Percentiles rank a stretch among this genome's conserved stretches.
These are phyloP conservation scores for Limenitis camilla DNA, from an alignment of 2,888 invertebrate species.

Conservation along the genomic window DNA sequence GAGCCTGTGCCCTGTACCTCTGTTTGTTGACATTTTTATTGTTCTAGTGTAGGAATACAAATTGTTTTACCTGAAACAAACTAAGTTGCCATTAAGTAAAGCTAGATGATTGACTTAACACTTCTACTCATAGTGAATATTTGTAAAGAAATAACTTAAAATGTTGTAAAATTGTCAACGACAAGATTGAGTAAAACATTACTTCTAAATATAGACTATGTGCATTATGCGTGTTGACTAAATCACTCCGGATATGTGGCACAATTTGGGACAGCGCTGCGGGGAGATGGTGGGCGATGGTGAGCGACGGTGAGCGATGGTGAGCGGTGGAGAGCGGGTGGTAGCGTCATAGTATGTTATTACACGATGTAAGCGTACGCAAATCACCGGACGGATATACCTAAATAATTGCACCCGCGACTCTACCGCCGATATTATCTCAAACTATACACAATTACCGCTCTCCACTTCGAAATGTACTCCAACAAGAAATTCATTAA, in stretches of 20 bases:
- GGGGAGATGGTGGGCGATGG: no score
- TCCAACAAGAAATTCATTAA: background rate
- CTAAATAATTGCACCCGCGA: slow-evolving; percentile 58
- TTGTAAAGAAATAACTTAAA: no score
- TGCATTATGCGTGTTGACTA: background rate
- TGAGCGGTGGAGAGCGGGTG: no score
- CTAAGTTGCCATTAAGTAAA: no score
- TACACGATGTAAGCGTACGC: slow-evolving; percentile 29
- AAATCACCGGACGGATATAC: slow-evolving; percentile 39
- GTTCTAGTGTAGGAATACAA: background rate
- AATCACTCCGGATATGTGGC: slow-evolving; percentile 4
- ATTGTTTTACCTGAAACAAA: background rate
- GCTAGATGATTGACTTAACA: no score
- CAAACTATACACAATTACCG: slow-evolving; percentile 62
- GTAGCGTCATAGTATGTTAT: slow-evolving; percentile 25
- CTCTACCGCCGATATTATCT: slow-evolving; percentile 45
- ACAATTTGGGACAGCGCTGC: slow-evolving; percentile 17
- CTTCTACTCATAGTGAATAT: no score
- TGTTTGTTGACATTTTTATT: slow-evolving; percentile 1
- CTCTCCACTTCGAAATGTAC: slow-evolving; percentile 27
- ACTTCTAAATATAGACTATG: background rate
- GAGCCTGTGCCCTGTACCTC: background rate
- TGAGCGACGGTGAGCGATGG: no score
- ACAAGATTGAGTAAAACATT: no score
- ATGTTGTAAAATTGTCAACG: no score